Base-by-base conservation (phyloP, 2,888 invertebrate genomes). In the Drosophila recens region DNA sequence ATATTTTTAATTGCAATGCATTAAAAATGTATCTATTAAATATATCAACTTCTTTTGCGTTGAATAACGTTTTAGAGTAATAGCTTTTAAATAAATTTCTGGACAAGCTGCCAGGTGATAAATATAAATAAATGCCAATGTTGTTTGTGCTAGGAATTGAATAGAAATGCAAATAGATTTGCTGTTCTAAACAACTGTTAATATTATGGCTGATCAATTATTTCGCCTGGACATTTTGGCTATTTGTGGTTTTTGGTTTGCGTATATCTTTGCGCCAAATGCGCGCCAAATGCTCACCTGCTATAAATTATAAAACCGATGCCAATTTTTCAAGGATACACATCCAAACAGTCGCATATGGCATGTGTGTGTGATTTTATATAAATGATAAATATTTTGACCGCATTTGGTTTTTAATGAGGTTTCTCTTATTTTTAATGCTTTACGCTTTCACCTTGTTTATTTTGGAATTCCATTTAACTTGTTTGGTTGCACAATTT, bases 371-470 rank as follows among this genome's bases (percentile, higher is more conserved):
- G 57, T 49, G 57, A 23, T 48, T 36, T 75, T 68, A 57, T 45
- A 61, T 59, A 75, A 62, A 62, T 74, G 79, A 78, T 82, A 89
- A 82, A 89, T 86, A 89, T 87, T 82, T 87, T 79, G 89, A 86
- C 86, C 86, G 63, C 89, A 86, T 79, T 76, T 76, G 80, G 89
- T 72, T 87, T 89, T 88, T 81, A 85, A 85, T 85, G 80, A 82
- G 76, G 82, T 86, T 86, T 77, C 51, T 43, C 43, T 15, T 36
- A 5, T n/a, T 36, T 4, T 45, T 23, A 23, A 30, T 34, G n/a
- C 33, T 27, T 46, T 23, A 15, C n/a, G 23, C 56, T 61, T 45
- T 38, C 45, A 30, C 34, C 30, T 59, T 59, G 48, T 67, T 65
- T 71, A 64, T 83, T 63, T 76, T 54, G 11, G 40, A 58, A 68